phyloP scores from a whole-genome alignment of 2,113 vertebrate genomes.

The Gadus macrocephalus region DNA sequence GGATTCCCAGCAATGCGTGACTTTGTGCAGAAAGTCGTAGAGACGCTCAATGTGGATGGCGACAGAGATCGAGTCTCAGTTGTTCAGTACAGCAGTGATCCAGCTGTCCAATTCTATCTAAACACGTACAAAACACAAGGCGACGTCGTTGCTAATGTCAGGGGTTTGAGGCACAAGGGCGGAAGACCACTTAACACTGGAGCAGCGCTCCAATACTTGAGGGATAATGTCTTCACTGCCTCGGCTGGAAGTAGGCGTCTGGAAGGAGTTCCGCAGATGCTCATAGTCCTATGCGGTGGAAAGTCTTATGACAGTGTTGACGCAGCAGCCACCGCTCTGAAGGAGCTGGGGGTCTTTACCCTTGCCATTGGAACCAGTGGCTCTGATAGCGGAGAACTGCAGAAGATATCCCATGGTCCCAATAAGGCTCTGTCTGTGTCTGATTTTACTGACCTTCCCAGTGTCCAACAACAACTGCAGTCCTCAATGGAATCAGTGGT shows the following conservation, averaged over 20 bases:
- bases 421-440: conserved; percentile 47
- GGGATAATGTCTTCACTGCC: conserved; percentile 45
- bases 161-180: conserved; percentile 51
- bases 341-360: conserved; percentile 54
- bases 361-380: conserved; percentile 64
- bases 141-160: conserved; percentile 30
- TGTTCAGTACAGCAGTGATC: conserved; percentile 51
- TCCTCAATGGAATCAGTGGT: too few species aligned
- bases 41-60: conserved; percentile 33
- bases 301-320: conserved; percentile 56
- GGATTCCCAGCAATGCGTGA: conserved; percentile 74
- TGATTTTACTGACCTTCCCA: conserved; percentile 58
- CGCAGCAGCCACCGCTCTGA: conserved; percentile 46
- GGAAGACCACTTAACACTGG: conserved; percentile 55
- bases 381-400: conserved; percentile 8
- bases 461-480: conserved; percentile 24
- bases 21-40: conserved; percentile 59
- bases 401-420: conserved; percentile 20
- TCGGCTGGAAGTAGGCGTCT: conserved; percentile 46
- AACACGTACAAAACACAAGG: conserved; percentile 46
- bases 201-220: conserved; percentile 51
- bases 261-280: conserved; percentile 46
- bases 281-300: conserved; percentile 49
- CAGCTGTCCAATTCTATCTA: conserved; percentile 46
- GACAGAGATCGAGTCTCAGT: conserved; percentile 44